phyloP scores from a whole-genome alignment of 2,797 vertebrate genomes.

The Pantherophis alleghaniensis region DNA sequence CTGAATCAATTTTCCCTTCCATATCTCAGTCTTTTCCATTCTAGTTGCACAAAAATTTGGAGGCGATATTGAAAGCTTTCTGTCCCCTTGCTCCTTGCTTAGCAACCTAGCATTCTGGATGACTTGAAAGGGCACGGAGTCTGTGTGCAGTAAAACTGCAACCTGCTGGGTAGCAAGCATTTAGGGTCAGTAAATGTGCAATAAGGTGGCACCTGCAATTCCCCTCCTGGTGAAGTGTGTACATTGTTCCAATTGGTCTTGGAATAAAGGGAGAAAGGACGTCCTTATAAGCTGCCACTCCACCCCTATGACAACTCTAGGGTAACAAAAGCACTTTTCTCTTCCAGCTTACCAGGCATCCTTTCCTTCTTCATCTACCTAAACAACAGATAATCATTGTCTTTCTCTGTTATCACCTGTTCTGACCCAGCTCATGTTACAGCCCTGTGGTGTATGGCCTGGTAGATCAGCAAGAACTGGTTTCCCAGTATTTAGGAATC shows the following conservation, averaged over 20 bases:
- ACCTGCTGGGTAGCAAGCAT: background rate
- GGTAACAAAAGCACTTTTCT: constrained; percentile 12
- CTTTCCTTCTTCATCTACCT: background rate
- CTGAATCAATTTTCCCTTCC: background rate
- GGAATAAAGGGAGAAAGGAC: background rate
- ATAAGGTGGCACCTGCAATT: background rate
- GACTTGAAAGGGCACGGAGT: background rate
- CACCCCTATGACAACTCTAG: background rate
- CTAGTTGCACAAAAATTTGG: background rate
- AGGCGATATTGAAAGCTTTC: background rate
- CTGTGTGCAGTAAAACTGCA: background rate
- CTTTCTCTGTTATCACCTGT: background rate
- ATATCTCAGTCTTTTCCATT: background rate
- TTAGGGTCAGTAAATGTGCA: background rate
- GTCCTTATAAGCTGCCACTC: background rate
- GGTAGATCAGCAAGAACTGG: background rate
- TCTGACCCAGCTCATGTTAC: background rate
- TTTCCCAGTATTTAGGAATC: background rate
- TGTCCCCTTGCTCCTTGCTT: background rate
- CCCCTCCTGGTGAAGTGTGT: background rate
- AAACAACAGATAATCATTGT: background rate
- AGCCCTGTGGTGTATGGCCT: background rate
- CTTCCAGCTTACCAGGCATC: background rate
- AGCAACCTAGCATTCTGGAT: background rate
- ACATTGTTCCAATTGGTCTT: background rate